A percentile compares a stretch with the other conserved stretches of the same genome.
These are phyloP conservation scores for Vireo altiloquus DNA, from an alignment of 2,113 vertebrate genomes.

Conservation along the genomic window DNA sequence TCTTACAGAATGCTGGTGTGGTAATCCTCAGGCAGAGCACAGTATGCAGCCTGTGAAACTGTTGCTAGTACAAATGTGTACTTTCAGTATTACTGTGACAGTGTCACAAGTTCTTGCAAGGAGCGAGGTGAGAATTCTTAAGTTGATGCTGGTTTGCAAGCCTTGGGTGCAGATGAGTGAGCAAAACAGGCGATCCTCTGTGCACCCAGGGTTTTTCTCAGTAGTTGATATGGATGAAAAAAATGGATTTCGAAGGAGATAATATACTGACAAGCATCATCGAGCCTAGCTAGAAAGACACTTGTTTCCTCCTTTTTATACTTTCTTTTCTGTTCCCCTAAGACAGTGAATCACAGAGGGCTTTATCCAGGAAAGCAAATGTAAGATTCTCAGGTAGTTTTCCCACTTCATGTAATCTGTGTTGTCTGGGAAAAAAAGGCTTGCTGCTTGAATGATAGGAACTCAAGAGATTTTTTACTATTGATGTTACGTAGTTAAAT, in stretches of 20 bases:
- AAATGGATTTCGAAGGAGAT: background rate
- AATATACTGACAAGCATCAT: background rate
- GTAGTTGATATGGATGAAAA: background rate
- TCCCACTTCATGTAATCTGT: background rate
- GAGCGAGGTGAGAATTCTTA: background rate
- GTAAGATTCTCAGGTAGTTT: background rate
- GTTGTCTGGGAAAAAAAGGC: background rate
- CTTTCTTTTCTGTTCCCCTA: background rate
- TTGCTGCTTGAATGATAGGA: background rate
- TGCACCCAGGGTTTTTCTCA: background rate
- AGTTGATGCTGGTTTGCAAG: background rate
- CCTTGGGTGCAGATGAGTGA: background rate
- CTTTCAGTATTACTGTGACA: background rate
- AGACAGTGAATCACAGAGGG: background rate
- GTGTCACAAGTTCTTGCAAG: background rate
- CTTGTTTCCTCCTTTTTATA: background rate
- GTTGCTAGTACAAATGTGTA: background rate
- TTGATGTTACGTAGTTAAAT: conserved; percentile 4
- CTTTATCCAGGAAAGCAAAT: background rate
- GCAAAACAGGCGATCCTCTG: background rate
- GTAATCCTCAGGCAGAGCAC: background rate
- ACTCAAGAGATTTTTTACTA: conserved; percentile 1
- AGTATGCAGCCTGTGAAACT: background rate
- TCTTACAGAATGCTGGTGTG: background rate
- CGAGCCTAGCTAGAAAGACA: background rate